These are phyloP conservation scores for Bufotes viridis DNA, from an alignment of 2,797 vertebrate species.

Conservation along the genomic window DNA sequence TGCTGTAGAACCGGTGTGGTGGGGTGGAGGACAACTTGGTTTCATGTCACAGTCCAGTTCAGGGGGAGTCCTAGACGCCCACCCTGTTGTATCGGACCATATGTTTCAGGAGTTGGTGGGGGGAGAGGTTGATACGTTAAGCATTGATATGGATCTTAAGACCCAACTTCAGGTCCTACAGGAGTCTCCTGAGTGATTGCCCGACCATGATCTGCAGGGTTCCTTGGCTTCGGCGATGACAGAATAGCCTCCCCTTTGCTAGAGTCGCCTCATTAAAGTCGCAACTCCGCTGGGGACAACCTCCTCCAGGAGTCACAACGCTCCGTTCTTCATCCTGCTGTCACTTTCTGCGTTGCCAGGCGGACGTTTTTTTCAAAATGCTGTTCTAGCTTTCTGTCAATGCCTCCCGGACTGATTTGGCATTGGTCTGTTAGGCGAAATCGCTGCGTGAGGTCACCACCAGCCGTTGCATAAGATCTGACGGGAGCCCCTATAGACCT, in stretches of 20 bases:
- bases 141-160: background rate
- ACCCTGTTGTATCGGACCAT: background rate
- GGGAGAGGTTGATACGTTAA: background rate
- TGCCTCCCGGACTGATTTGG: no score
- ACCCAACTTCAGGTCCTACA: background rate
- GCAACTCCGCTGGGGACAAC: conserved; percentile 17
- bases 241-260: background rate
- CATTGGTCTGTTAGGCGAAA: no score
- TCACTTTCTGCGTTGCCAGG: conserved; percentile 15
- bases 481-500: background rate
- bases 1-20: background rate
- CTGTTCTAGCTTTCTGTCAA: background rate
- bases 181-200: background rate
- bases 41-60: background rate
- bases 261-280: conserved; percentile 17
- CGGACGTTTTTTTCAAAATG: background rate
- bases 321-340: conserved; percentile 20
- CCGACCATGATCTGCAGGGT: background rate
- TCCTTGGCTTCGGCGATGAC: background rate
- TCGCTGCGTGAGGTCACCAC: background rate
- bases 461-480: background rate
- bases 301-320: background rate
- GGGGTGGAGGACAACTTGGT: background rate
- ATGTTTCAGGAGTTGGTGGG: background rate
- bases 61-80: background rate